These are phyloP conservation scores for Hyaena hyaena DNA, from an alignment of 2,113 vertebrate species.

Conservation along the genomic window DNA sequence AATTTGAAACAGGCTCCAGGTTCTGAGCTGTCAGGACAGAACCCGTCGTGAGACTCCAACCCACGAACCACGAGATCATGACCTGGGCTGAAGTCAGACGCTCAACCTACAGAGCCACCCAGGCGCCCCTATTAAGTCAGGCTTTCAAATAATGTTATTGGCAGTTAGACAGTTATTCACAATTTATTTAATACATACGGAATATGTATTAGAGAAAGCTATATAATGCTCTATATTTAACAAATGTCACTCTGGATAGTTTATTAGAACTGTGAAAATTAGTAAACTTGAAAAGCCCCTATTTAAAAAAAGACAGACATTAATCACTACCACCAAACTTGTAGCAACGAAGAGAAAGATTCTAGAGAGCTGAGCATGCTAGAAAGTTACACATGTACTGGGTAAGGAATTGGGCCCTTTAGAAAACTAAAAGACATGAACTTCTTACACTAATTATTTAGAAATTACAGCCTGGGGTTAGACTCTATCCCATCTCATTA, in stretches of 20 bases:
- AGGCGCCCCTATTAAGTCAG: background rate
- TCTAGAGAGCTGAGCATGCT: constrained; percentile 9
- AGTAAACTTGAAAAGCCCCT: background rate
- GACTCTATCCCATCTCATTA: constrained; percentile 28
- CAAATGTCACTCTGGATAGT: background rate
- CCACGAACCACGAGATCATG: too few relatives aligned
- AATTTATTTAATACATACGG: constrained; percentile 16
- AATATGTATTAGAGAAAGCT: background rate
- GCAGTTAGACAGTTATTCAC: constrained; percentile 35
- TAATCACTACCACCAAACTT: constrained; percentile 49
- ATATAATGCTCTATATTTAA: constrained; percentile 36
- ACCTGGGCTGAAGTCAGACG: too few relatives aligned
- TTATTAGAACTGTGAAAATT: constrained; percentile 20
- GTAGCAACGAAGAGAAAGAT: constrained; percentile 41
- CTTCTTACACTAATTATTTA: constrained; percentile 66
- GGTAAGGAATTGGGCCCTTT: background rate
- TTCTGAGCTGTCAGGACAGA: too few relatives aligned
- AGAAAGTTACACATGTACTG: constrained; percentile 9
- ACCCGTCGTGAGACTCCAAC: too few relatives aligned
- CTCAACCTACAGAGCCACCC: too few relatives aligned
- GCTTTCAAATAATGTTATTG: background rate
- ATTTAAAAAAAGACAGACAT: constrained; percentile 43
- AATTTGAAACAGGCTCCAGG: too few relatives aligned
- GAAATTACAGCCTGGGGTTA: constrained; percentile 58
- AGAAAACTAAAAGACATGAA: constrained; percentile 41